Evolutionary conservation across 2,797 vertebrate genomes (phyloP).

Genomic region (Gymnoscopelus braueri): DNA sequence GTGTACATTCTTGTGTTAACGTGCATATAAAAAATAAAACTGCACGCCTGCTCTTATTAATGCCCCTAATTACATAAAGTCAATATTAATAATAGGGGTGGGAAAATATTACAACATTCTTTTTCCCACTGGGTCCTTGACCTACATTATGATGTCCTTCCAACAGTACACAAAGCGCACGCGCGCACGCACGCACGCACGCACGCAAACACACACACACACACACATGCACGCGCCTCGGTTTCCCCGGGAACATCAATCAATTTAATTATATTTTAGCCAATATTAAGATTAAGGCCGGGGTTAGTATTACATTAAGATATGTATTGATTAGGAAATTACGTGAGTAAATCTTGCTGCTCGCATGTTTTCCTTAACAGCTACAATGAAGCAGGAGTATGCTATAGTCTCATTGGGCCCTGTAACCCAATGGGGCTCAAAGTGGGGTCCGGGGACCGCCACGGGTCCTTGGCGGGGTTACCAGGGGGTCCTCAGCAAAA

Average conservation of each 20-base stretch:
- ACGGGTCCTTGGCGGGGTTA: too few relatives aligned
- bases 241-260: conserved; percentile 39
- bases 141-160: conserved; percentile 28
- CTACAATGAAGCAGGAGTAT: too few relatives aligned
- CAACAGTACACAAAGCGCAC: neutral
- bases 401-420: too few relatives aligned
- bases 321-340: conserved; percentile 53
- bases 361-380: conserved; percentile 20
- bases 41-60: too few relatives aligned
- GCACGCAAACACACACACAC: neutral
- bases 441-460: too few relatives aligned
- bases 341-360: conserved; percentile 38
- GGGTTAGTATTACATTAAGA: conserved; percentile 33
- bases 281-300: conserved; percentile 49
- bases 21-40: too few relatives aligned
- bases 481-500: too few relatives aligned
- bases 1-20: neutral
- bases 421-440: too few relatives aligned
- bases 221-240: neutral
- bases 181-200: neutral
- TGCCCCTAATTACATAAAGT: conserved; percentile 7
- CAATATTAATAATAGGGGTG: conserved; percentile 19
- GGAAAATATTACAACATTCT: conserved; percentile 24
- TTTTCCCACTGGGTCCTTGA: conserved; percentile 43
- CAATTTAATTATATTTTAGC: conserved; percentile 44